phyloP scores from a whole-genome alignment of 2,113 vertebrate species.

The Epinephelus moara region DNA sequence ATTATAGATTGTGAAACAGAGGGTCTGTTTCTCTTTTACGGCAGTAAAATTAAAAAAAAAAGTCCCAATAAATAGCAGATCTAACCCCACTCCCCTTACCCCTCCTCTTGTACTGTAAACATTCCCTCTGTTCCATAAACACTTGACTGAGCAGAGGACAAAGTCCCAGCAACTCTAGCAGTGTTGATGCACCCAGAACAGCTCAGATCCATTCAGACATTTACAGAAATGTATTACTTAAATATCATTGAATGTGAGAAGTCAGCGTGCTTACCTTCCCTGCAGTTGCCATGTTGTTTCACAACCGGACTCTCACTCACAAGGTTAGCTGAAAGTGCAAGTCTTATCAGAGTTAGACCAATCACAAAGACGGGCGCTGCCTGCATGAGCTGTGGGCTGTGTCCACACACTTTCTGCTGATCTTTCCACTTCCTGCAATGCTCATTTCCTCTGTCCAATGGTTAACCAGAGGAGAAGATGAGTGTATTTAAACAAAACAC shows the following conservation, averaged over 20 bases:
- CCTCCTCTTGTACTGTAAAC: neutral
- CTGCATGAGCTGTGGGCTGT: neutral
- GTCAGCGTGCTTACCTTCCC: constrained; percentile 66
- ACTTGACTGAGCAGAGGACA: neutral
- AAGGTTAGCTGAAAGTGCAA: neutral
- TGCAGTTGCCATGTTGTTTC: constrained; percentile 69
- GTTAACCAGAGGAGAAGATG: neutral
- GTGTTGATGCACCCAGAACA: too few species aligned
- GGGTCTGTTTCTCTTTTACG: neutral
- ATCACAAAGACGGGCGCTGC: neutral
- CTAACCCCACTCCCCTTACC: neutral
- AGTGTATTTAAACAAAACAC: too few species aligned
- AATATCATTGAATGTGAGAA: neutral
- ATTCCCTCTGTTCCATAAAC: constrained; percentile 5
- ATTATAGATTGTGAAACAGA: neutral
- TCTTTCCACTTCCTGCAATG: neutral
- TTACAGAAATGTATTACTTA: neutral
- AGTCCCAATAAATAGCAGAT: neutral
- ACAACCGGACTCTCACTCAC: neutral
- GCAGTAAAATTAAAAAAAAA: neutral
- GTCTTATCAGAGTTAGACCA: constrained; percentile 19
- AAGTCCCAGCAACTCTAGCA: neutral
- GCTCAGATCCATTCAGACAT: neutral
- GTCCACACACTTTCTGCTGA: neutral
- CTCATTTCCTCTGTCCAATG: neutral